Percentiles rank a stretch among this genome's conserved stretches.
Evolutionary conservation across 1,140 invertebrate species (phyloP).

Genomic region (Halyomorpha halys): DNA sequence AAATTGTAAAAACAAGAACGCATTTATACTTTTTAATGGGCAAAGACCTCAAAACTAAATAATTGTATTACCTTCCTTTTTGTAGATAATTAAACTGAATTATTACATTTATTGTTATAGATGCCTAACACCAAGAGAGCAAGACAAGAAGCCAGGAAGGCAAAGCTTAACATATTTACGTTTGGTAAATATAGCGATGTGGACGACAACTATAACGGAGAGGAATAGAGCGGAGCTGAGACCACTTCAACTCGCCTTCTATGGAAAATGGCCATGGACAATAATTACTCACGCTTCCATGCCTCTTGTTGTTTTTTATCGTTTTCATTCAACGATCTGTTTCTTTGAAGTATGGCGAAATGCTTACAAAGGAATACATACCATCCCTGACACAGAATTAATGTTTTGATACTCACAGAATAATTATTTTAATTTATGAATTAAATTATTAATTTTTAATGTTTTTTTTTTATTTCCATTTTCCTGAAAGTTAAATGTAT

Average conservation of each 20-base stretch:
- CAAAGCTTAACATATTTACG: constrained; percentile 44
- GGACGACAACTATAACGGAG: constrained; percentile 49
- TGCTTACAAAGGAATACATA: constrained; percentile 40
- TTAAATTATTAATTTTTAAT: too few species aligned
- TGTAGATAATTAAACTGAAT: constrained; percentile 42
- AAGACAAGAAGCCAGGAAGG: constrained; percentile 39
- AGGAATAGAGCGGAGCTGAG: constrained; percentile 52
- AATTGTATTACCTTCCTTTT: constrained; percentile 50
- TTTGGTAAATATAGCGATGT: constrained; percentile 45
- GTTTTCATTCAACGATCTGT: constrained; percentile 55
- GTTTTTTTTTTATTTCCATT: too few species aligned
- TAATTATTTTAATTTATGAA: too few species aligned
- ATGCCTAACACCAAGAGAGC: constrained; percentile 29
- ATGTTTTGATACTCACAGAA: neutral
- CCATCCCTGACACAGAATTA: neutral
- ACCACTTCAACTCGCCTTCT: constrained; percentile 52
- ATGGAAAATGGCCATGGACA: constrained; percentile 58
- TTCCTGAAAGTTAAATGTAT: too few species aligned
- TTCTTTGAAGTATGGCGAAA: constrained; percentile 55
- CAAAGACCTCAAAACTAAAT: too few species aligned
- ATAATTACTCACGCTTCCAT: constrained; percentile 60
- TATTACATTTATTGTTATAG: constrained; percentile 24
- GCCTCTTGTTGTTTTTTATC: constrained; percentile 61
- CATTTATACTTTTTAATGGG: too few species aligned
- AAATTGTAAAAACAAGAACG: too few species aligned